Evolutionary conservation across 2,113 vertebrate species (phyloP).

Genomic region (Picathartes gymnocephalus): DNA sequence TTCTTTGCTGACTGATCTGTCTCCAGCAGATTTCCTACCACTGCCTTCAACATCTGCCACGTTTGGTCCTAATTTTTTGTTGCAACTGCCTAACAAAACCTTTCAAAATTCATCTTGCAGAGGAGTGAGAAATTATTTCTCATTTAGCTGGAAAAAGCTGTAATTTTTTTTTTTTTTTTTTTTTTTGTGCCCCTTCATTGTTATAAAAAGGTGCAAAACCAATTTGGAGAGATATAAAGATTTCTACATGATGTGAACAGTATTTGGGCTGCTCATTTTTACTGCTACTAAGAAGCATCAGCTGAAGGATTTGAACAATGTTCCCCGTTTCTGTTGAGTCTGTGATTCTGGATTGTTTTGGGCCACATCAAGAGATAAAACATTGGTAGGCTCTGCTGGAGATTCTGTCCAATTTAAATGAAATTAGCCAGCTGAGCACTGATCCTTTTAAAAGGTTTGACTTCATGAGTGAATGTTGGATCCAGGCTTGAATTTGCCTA

Average conservation of each 20-base stretch:
- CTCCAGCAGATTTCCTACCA: not conserved
- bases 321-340: not conserved
- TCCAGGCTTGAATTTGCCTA: not conserved
- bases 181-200: not conserved
- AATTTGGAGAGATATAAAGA: not conserved
- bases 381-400: slow-evolving; percentile 44
- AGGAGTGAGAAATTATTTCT: not conserved
- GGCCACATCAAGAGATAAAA: slow-evolving; percentile 5
- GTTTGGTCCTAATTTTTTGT: not conserved
- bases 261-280: not conserved
- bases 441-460: slow-evolving; percentile 31
- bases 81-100: not conserved
- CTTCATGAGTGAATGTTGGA: not conserved
- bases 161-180: not conserved
- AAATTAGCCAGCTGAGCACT: slow-evolving; percentile 30
- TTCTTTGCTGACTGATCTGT: not conserved
- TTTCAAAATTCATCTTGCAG: not conserved
- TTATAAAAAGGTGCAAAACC: not conserved
- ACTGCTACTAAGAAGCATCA: not conserved
- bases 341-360: not conserved
- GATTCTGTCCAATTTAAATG: slow-evolving; percentile 31
- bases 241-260: not conserved
- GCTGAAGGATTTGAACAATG: not conserved
- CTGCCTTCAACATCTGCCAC: not conserved
- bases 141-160: not conserved